Base-by-base conservation (phyloP, 2,888 invertebrate species). In the Cephus runcator region DNA sequence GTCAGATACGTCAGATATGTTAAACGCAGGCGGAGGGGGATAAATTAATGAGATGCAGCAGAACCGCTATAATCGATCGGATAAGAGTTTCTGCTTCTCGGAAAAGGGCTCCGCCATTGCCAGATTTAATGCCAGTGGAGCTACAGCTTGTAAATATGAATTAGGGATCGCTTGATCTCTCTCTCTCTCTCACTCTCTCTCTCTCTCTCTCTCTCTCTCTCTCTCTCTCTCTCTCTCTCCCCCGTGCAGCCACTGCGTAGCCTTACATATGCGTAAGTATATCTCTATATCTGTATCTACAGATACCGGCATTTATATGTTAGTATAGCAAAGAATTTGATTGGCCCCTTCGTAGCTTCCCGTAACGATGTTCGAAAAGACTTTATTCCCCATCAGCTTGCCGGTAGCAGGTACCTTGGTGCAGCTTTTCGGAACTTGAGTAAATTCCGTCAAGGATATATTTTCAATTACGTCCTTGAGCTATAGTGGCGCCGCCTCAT, bases 81-180 rank as follows among this genome's bases (percentile, higher is more conserved):
- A 80, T 81, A 77, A 81, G 80, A 79, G 69, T 75, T 74, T 71
- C 69, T 71, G 68, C 69, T 69, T 69, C 76, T 23, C 56, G 23
- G 9, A 23, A 56, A 56, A 56, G 9, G 79, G 80, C 81, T 80
- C 80, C 77, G 79, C 80, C 83, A 84, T 81, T 83, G 81, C 77
- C 76, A 80, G 79, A 81, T 85, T 84, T 82, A 79, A 79, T 79
- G 75, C 79, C 82, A 86, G 85, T 80, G 77, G 74, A 78, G 79
- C 77, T 80, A 78, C 81, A 79, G 80, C 81, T 85, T 84, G 85
- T 83, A 85, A 84, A 86, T 85, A 82, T 81, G 79, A 80, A 84
- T 86, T 83, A 85, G 80, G 23, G 23, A 56, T 56, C 9, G 9
- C 2, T 56, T 56, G 9, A 23, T 0, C 9, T 40, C 4, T 40